phyloP scores from a whole-genome alignment of 2,797 vertebrate species.

The Rhadinocentrus ornatus region DNA sequence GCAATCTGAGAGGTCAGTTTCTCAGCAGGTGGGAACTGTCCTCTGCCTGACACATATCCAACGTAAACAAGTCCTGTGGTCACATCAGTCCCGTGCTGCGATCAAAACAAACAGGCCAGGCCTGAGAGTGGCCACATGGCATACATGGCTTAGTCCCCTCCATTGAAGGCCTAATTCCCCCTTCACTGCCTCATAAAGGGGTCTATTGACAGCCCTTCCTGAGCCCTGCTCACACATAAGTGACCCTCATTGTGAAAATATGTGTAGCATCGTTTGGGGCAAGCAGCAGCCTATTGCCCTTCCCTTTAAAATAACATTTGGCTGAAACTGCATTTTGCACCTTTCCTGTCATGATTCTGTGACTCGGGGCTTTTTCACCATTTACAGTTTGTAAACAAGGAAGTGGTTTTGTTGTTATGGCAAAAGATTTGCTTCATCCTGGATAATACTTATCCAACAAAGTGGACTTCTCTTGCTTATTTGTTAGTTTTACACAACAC shows the following conservation, averaged over 20 bases:
- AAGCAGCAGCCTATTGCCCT: constrained; percentile 57
- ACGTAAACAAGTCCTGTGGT: constrained; percentile 76
- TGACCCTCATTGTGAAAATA: constrained; percentile 80
- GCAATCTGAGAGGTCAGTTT: constrained; percentile 65
- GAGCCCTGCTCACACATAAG: constrained; percentile 76
- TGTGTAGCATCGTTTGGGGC: constrained; percentile 68
- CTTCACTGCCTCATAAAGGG: constrained; percentile 74
- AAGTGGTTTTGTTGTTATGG: constrained; percentile 27
- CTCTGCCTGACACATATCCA: constrained; percentile 67
- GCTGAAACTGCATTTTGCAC: constrained; percentile 78
- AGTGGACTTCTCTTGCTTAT: not conserved
- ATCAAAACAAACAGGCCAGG: constrained; percentile 81
- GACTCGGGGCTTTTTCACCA: constrained; percentile 73
- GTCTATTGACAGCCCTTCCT: constrained; percentile 80
- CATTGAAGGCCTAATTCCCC: constrained; percentile 84
- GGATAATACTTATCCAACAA: not conserved
- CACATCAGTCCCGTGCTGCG: constrained; percentile 72
- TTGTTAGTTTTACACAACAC: not conserved
- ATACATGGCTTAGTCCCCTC: constrained; percentile 75
- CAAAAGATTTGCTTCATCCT: not conserved
- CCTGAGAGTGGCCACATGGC: constrained; percentile 58
- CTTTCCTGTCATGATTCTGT: constrained; percentile 69
- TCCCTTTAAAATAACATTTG: constrained; percentile 75
- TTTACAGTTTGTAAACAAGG: constrained; percentile 75
- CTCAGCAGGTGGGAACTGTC: constrained; percentile 50